Evolutionary conservation across 2,797 vertebrate species (phyloP), one percentile per base, ranked within the genome.

Genomic region (Lacerta viridis): DNA sequence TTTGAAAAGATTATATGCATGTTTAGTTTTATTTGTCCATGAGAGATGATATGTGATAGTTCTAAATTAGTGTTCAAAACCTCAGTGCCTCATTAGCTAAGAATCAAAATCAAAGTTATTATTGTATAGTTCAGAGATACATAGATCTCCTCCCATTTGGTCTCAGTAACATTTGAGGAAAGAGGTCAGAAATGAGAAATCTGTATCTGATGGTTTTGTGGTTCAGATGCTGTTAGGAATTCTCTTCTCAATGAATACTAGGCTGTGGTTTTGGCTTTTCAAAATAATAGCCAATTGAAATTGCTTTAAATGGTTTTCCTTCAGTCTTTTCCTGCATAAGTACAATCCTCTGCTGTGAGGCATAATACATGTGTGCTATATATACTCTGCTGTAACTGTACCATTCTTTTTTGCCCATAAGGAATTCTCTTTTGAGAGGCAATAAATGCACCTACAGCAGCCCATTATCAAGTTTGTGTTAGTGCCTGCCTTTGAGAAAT

Each of bases 151-250:
- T 15, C 20, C 15, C 33, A 41, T 7, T 39, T 75, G 36, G 33
- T n/a, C 17, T 36, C 15, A 39, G 72, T 41, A 39, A 25, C 33
- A 75, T 75, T 3, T 75, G 72, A 39, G 18, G 72, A 75, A 39
- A 23, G 36, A 43, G 36, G 18, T 9, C 33, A 39, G 72, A 8
- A 23, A 41, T 76, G 74, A 23, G 10, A 46, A 43, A 77, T 46
- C 41, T 13, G 43, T 27, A 55, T 55, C 50, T 55, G 50, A 33
- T 72, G 36, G n/a, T 78, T 78, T n/a, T 41, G 39, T 76, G 41
- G 27, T 50, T 50, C 76, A 55, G 20, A 13, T 82, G 3, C 29
- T 17, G 8, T 18, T 69, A 77, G 7, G 29, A 0, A 27, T 55
- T 27, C 17, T 7, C 3, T 20, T 23, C n/a, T 17, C 27, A 69